These are phyloP conservation scores for Odontamblyopus rebecca DNA, from an alignment of 2,797 vertebrate species.

Conservation along the genomic window DNA sequence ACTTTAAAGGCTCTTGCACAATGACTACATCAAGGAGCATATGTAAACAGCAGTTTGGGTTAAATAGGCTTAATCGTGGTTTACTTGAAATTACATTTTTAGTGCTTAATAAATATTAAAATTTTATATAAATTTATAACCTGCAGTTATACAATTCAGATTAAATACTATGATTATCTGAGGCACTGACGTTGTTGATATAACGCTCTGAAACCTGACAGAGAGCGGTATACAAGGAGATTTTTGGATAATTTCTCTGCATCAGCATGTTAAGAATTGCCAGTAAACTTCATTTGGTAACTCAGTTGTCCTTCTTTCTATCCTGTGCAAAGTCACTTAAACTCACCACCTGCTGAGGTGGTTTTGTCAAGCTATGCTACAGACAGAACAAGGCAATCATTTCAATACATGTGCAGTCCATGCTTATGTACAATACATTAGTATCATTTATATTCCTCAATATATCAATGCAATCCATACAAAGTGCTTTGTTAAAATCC, in stretches of 20 bases:
- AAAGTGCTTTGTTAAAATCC: constrained; percentile 78
- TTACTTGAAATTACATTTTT: constrained; percentile 63
- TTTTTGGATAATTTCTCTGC: constrained; percentile 58
- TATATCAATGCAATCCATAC: constrained; percentile 73
- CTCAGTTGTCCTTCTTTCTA: constrained; percentile 47
- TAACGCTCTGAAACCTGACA: constrained; percentile 50
- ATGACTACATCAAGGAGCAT: constrained; percentile 57
- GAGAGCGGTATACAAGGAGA: constrained; percentile 55
- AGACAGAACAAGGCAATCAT: constrained; percentile 72
- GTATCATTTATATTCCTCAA: constrained; percentile 64
- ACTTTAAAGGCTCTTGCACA: constrained; percentile 63
- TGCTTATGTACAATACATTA: constrained; percentile 70
- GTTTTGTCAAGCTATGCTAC: constrained; percentile 74
- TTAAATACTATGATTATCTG: constrained; percentile 73
- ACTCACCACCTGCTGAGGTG: constrained; percentile 37
- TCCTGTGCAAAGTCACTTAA: constrained; percentile 57
- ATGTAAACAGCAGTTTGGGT: constrained; percentile 71
- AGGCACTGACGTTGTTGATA: constrained; percentile 74
- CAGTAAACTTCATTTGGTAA: constrained; percentile 64
- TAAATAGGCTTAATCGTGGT: constrained; percentile 67
- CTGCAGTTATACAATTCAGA: constrained; percentile 68
- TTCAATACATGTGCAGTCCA: constrained; percentile 68
- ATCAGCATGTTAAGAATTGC: constrained; percentile 60
- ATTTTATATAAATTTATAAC: constrained; percentile 70
- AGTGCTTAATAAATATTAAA: constrained; percentile 72